phyloP scores from a whole-genome alignment of 2,113 vertebrate genomes.

The Corydoras maculifer region DNA sequence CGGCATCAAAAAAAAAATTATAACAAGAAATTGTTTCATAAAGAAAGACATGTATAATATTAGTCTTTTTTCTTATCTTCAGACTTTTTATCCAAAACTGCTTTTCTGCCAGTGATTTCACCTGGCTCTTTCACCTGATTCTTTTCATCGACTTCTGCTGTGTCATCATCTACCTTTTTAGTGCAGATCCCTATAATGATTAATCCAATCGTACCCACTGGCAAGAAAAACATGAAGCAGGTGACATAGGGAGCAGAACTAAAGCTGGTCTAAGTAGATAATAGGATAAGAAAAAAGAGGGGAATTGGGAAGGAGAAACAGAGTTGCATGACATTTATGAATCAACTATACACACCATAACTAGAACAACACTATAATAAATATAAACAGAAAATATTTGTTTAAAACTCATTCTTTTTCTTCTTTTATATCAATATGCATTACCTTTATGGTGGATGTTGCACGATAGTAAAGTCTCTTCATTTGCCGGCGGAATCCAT shows the following conservation, averaged over 20 bases:
- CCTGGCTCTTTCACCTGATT: background rate
- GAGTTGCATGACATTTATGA: background rate
- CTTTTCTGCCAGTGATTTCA: slow-evolving; percentile 13
- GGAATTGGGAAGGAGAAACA: too few relatives aligned
- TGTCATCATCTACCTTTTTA: slow-evolving; percentile 35
- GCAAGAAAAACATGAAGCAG: slow-evolving; percentile 78
- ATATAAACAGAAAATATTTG: slow-evolving; percentile 6
- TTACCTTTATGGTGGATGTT: slow-evolving; percentile 71
- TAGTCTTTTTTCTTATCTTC: slow-evolving; percentile 52
- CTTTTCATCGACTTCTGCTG: slow-evolving; percentile 9
- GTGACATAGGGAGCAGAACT: slow-evolving; percentile 73
- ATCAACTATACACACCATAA: background rate
- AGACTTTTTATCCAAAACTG: slow-evolving; percentile 42
- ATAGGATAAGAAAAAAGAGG: too few relatives aligned
- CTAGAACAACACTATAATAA: background rate
- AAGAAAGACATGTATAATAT: too few relatives aligned
- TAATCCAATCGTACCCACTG: slow-evolving; percentile 71
- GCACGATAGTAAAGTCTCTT: slow-evolving; percentile 75
- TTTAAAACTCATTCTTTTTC: slow-evolving; percentile 1
- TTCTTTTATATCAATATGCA: background rate
- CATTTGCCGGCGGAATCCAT: slow-evolving; percentile 71
- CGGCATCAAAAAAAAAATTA: too few relatives aligned
- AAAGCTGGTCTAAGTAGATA: slow-evolving; percentile 68
- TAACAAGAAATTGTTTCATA: too few relatives aligned
- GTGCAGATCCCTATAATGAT: slow-evolving; percentile 81